Evolutionary conservation across 2,888 invertebrate genomes (phyloP).

Genomic region (Drosophila neotestacea): DNA sequence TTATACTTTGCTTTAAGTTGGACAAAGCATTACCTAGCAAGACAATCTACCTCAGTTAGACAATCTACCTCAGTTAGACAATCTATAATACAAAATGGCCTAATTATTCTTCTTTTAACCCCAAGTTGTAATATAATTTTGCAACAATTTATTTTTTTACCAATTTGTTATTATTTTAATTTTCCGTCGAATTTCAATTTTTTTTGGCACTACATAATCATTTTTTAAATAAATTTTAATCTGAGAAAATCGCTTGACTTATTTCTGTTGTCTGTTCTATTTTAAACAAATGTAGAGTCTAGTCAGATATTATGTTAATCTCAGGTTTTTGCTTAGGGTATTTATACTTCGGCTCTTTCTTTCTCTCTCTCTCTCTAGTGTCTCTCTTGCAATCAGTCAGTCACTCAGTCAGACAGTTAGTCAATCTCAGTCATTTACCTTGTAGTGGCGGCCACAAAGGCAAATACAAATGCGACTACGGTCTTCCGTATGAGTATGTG

Average conservation of each 20-base stretch:
- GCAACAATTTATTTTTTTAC: too few species aligned
- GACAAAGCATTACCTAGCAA: not conserved
- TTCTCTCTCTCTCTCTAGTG: not conserved
- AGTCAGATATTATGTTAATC: not conserved
- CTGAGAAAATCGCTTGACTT: too few species aligned
- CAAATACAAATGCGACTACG: slow-evolving; percentile 39
- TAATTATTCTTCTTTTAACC: too few species aligned
- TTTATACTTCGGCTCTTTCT: not conserved
- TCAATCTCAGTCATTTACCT: slow-evolving; percentile 38
- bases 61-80: too few species aligned
- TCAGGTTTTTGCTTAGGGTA: slow-evolving; percentile 5
- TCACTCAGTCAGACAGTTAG: slow-evolving; percentile 33
- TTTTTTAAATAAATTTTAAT: too few species aligned
- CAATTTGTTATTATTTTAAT: too few species aligned
- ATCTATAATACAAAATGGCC: not conserved
- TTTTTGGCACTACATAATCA: too few species aligned
- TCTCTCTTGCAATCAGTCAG: slow-evolving; percentile 9
- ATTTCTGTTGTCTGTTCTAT: too few species aligned
- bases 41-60: too few species aligned
- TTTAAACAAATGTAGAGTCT: not conserved
- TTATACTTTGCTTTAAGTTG: slow-evolving; percentile 9
- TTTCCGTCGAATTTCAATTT: too few species aligned
- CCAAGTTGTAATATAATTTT: too few species aligned
- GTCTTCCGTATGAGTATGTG: slow-evolving; percentile 8
- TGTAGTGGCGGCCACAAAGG: slow-evolving; percentile 41